Evolutionary conservation across 2,888 invertebrate species (phyloP), one percentile per base, ranked within the genome.

Genomic region (Nemoura dubitans): DNA sequence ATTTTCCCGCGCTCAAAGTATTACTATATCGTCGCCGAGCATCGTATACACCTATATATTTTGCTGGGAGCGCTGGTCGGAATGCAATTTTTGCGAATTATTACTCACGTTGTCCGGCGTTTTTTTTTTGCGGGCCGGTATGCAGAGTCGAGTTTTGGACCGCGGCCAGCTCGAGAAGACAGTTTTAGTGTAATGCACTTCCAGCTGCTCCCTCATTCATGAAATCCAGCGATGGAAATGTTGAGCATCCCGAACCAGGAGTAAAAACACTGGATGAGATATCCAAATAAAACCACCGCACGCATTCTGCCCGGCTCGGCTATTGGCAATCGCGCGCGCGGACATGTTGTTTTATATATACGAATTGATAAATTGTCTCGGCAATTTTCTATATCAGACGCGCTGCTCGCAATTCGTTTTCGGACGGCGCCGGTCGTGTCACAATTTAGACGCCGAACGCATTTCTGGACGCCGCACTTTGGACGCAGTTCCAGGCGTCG

Each of bases 71-170:
- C 59, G 59, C 21, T 59, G 3, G 59, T 21, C 59, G 59, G 59
- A 59, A 59, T 59, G 59, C 59, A 59, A 59, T 59, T 59, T 59
- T 59, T 59, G 59, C 59, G 59, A 59, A 59, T 59, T 59, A 59
- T 59, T 59, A 59, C 59, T 59, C 59, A 21, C 59, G 59, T 59
- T 59, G 59, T 59, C 59, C 59, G 59, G 21, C 21, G 59, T 21
- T 59, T 59, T 3, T 36, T 36, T 59, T 59, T 59, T 59, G 59
- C 59, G 59, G 59, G 59, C 59, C 21, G 59, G 59, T 59, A 59
- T 59, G 59, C 59, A 59, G 59, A 59, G 59, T 59, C 59, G 59
- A 59, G 59, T 59, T 59, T 59, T 59, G 59, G 59, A 59, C 16
- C 59, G 59, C 59, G 16, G 59, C 59, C 59, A 59, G 59, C 59